A percentile compares a stretch with the other conserved stretches of the same genome.
These are phyloP conservation scores for Holothuria scabra DNA, from an alignment of 53 echinoderm and acorn worm species.

Conservation along the genomic window DNA sequence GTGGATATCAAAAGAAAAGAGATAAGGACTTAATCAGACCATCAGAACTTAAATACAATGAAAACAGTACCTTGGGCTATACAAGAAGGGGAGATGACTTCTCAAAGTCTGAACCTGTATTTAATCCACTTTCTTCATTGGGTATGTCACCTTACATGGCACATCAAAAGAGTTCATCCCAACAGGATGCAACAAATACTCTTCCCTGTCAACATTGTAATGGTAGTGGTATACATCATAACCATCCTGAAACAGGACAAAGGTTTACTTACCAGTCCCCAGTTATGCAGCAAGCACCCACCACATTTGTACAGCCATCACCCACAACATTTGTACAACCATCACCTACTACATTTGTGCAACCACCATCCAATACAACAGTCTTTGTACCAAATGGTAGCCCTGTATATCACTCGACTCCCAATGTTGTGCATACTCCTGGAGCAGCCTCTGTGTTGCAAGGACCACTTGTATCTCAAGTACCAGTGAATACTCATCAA, in stretches of 20 bases:
- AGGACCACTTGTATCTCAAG: not conserved
- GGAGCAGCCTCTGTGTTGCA: not conserved
- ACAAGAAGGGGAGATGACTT: too few relatives aligned
- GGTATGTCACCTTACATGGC: too few relatives aligned
- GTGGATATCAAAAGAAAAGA: too few relatives aligned
- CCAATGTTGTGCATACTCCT: conserved; percentile 6
- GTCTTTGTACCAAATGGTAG: conserved; percentile 5
- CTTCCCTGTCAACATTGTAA: conserved; percentile 33
- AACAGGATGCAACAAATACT: not conserved
- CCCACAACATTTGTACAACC: not conserved
- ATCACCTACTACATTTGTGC: not conserved
- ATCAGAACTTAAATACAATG: too few relatives aligned
- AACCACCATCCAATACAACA: conserved; percentile 15
- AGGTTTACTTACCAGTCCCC: conserved; percentile 1
- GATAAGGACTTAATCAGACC: too few relatives aligned
- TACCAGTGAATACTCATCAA: not conserved
- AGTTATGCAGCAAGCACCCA: not conserved
- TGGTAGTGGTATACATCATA: conserved; percentile 41
- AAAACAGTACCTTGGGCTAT: too few relatives aligned
- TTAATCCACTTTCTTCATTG: too few relatives aligned
- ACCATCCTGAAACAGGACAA: not conserved
- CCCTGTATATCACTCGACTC: conserved; percentile 36
- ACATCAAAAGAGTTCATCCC: too few relatives aligned
- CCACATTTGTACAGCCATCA: not conserved
- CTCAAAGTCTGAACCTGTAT: too few relatives aligned